Evolutionary conservation across 1,140 invertebrate genomes (phyloP).

Genomic region (Himalopsyche phryganea): DNA sequence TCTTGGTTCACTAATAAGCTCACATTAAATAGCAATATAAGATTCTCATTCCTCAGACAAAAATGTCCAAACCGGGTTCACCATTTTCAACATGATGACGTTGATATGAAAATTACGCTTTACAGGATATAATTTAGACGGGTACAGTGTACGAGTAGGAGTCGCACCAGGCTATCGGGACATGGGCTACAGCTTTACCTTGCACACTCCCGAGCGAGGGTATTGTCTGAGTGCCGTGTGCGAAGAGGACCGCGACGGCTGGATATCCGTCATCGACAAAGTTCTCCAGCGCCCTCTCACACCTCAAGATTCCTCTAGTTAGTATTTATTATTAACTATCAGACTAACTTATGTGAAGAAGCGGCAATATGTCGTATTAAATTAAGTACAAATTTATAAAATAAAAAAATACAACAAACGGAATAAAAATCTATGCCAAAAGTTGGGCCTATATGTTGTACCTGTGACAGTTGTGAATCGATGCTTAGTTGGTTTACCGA

Average conservation of each 20-base stretch:
- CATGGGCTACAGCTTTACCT: conserved; percentile 76
- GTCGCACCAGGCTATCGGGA: conserved; percentile 66
- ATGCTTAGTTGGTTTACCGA: too few species aligned
- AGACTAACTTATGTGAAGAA: background rate
- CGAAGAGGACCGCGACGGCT: conserved; percentile 72
- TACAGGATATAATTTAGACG: conserved; percentile 69
- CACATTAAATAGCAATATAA: too few species aligned
- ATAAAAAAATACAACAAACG: conserved; percentile 15
- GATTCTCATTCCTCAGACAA: too few species aligned
- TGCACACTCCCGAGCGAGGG: conserved; percentile 78
- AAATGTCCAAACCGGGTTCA: too few species aligned
- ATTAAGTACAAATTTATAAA: background rate
- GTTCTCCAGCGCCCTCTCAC: conserved; percentile 75
- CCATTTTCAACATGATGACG: too few species aligned
- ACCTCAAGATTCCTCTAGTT: conserved; percentile 75
- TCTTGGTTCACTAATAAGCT: too few species aligned
- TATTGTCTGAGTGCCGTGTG: conserved; percentile 80
- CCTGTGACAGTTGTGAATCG: too few species aligned
- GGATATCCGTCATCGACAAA: conserved; percentile 73
- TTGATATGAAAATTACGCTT: background rate
- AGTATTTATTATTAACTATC: conserved; percentile 40
- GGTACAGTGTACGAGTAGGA: conserved; percentile 64
- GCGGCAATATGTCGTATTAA: conserved; percentile 1
- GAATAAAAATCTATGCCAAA: too few species aligned
- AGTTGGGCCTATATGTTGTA: too few species aligned